Percentiles rank a stretch among this genome's conserved stretches.
Evolutionary conservation across 1,140 invertebrate species (phyloP).

Genomic region (Periplaneta americana): DNA sequence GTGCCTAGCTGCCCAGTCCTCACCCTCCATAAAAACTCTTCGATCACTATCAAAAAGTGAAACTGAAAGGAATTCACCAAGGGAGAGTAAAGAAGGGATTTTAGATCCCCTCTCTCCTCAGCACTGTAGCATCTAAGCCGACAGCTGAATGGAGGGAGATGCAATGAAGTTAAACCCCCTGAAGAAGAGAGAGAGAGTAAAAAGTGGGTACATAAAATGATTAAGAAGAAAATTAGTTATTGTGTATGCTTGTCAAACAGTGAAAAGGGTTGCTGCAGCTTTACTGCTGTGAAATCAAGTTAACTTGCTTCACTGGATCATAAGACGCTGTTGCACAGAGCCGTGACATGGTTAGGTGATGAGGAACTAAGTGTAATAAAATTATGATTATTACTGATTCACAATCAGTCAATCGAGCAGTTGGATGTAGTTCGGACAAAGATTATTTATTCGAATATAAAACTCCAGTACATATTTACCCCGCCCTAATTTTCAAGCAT

Average conservation of each 20-base stretch:
- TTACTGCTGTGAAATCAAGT: background rate
- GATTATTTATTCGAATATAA: too few relatives aligned
- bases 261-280: background rate
- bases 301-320: background rate
- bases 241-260: background rate
- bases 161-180: background rate
- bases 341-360: too few relatives aligned
- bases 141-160: background rate
- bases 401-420: too few relatives aligned
- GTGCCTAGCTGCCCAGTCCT: background rate
- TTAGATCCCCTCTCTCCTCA: background rate
- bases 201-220: background rate
- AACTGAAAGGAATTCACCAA: background rate
- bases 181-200: background rate
- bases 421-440: too few relatives aligned
- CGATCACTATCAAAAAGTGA: background rate
- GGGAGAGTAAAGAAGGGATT: background rate
- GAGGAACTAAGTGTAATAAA: too few relatives aligned
- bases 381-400: too few relatives aligned
- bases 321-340: background rate
- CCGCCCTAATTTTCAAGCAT: too few relatives aligned
- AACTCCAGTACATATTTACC: too few relatives aligned
- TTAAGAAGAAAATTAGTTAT: background rate
- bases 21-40: background rate
- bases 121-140: background rate